Evolutionary conservation across 2,797 vertebrate species (phyloP).

Genomic region (Aldrovandia affinis): DNA sequence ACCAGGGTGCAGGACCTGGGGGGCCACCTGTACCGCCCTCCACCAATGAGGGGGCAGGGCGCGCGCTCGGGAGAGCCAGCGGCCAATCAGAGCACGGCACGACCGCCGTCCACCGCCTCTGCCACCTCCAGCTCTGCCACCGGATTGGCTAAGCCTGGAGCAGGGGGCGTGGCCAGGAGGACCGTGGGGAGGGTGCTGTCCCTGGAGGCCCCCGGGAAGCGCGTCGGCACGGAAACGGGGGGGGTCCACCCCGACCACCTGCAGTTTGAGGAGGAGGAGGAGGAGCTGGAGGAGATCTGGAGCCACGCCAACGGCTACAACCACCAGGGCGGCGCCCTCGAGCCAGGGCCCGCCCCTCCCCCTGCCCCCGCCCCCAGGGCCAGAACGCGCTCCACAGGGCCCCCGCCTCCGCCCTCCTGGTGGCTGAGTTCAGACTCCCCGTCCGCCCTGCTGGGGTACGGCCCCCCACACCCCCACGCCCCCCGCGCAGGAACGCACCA

Average conservation of each 20-base stretch:
- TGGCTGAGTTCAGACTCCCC: slow-evolving; percentile 68
- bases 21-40: slow-evolving; percentile 46
- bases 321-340: not conserved
- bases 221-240: not conserved
- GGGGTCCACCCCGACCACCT: slow-evolving; percentile 56
- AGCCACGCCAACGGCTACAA: not conserved
- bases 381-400: not conserved
- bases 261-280: slow-evolving; percentile 77
- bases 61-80: not conserved
- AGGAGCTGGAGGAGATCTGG: slow-evolving; percentile 79
- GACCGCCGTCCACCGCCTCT: not conserved
- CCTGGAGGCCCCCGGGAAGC: slow-evolving; percentile 2
- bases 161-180: not conserved
- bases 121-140: no score
- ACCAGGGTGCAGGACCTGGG: slow-evolving; percentile 53
- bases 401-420: slow-evolving; percentile 53
- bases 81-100: not conserved
- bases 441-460: slow-evolving; percentile 34
- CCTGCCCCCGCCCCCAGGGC: slow-evolving; percentile 24
- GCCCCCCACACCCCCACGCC: no score
- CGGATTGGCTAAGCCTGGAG: not conserved
- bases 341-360: not conserved
- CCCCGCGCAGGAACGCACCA: slow-evolving; percentile 32
- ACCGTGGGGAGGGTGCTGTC: not conserved
- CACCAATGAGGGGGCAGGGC: slow-evolving; percentile 31